These are phyloP conservation scores for Dermatophagoides farinae DNA, from an alignment of 1,140 invertebrate species.

Conservation along the genomic window DNA sequence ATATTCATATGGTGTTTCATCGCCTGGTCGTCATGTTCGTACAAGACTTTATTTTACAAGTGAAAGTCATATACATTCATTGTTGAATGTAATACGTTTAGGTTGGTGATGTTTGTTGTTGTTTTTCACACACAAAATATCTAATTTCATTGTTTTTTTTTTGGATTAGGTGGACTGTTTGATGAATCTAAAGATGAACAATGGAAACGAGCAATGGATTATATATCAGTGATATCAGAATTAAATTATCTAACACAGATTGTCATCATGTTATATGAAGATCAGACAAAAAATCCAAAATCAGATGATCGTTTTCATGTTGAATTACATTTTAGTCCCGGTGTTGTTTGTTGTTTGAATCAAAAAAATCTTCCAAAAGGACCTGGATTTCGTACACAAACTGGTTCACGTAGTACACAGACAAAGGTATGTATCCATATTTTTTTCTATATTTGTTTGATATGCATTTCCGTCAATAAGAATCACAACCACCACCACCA, in stretches of 20 bases:
- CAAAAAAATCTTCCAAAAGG: constrained; percentile 80
- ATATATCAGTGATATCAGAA: constrained; percentile 87
- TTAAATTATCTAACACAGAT: constrained; percentile 98
- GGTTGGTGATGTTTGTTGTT: constrained; percentile 43
- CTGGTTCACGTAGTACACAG: constrained; percentile 41
- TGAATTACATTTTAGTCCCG: constrained; percentile 91
- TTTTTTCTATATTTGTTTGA: background rate
- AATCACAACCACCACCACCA: background rate
- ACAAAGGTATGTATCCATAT: background rate
- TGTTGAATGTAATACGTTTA: constrained; percentile 82
- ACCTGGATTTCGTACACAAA: constrained; percentile 76
- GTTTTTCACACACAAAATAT: background rate
- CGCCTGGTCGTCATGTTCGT: constrained; percentile 86
- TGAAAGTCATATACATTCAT: constrained; percentile 95
- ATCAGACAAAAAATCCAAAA: constrained; percentile 59
- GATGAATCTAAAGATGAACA: constrained; percentile 75
- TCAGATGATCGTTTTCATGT: constrained; percentile 59
- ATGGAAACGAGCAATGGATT: constrained; percentile 95
- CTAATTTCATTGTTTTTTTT: constrained; percentile 9
- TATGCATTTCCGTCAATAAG: background rate
- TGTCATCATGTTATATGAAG: constrained; percentile 97
- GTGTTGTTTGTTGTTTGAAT: constrained; percentile 71
- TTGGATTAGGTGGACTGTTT: constrained; percentile 10
- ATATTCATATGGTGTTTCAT: constrained; percentile 92
- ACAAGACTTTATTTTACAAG: constrained; percentile 88